Evolutionary conservation across 1,140 invertebrate genomes (phyloP).

Genomic region (Nymphalis io): DNA sequence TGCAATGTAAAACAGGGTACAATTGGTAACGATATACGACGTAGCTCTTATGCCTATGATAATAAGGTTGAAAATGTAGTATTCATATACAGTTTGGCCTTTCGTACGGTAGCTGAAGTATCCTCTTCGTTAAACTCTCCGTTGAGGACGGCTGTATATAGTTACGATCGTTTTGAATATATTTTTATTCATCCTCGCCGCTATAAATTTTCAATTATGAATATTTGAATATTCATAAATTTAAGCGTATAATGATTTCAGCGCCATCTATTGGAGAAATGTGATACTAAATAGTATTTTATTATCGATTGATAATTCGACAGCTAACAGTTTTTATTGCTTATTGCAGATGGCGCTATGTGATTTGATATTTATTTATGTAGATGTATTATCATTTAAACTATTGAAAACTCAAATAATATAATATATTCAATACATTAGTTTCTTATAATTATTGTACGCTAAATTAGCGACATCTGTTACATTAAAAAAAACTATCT

Average conservation of each 20-base stretch:
- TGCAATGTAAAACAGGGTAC: conserved; percentile 21
- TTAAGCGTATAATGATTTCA: background rate
- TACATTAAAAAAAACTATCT: background rate
- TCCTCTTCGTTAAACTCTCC: conserved; percentile 16
- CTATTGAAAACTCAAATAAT: background rate
- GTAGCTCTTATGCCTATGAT: background rate
- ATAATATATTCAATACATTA: too few species aligned
- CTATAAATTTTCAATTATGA: conserved; percentile 31
- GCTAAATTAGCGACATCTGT: background rate
- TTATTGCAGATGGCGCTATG: background rate
- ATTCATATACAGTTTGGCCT: background rate
- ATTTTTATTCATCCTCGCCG: conserved; percentile 18
- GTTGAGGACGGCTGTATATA: conserved; percentile 19
- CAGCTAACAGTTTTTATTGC: background rate
- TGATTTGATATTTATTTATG: background rate
- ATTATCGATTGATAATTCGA: background rate
- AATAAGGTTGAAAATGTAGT: conserved; percentile 4
- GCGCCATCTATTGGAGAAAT: background rate
- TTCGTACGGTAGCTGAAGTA: background rate
- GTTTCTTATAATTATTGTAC: too few species aligned
- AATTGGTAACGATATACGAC: background rate
- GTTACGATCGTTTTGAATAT: conserved; percentile 27
- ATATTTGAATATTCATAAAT: background rate
- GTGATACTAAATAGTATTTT: background rate
- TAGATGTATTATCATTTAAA: background rate